These are phyloP conservation scores for Callionymus lyra DNA, from an alignment of 2,113 vertebrate genomes.

Conservation along the genomic window DNA sequence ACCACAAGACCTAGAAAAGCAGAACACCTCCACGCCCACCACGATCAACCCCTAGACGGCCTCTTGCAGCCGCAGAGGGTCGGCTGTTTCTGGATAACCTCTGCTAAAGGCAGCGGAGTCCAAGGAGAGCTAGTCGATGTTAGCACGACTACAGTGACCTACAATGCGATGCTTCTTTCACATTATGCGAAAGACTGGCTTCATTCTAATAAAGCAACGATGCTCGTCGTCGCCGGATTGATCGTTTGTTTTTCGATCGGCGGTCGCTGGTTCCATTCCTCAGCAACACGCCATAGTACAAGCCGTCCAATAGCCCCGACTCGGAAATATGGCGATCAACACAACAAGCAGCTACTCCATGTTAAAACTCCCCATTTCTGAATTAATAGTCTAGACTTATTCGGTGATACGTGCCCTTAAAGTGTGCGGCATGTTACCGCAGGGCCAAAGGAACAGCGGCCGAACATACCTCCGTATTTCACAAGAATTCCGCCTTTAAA, in stretches of 20 bases:
- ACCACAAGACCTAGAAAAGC: neutral
- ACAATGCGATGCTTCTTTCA: neutral
- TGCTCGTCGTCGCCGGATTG: too few species aligned
- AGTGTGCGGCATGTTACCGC: too few species aligned
- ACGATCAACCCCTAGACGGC: neutral
- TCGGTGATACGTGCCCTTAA: too few species aligned
- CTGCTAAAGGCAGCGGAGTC: neutral
- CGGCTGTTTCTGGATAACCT: neutral
- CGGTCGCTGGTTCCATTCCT: too few species aligned
- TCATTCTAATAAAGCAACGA: too few species aligned
- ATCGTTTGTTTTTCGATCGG: neutral
- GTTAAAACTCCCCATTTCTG: conserved; percentile 6
- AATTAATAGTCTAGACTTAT: too few species aligned
- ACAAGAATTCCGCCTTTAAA: conserved; percentile 34
- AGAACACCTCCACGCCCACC: neutral
- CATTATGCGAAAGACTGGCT: neutral
- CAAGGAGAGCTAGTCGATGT: neutral
- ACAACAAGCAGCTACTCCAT: conserved; percentile 53
- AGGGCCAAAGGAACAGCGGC: too few species aligned
- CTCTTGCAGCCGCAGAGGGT: neutral
- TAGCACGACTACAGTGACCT: neutral
- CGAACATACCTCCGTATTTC: conserved; percentile 41
- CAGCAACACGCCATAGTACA: conserved; percentile 25
- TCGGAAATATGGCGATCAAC: conserved; percentile 70
- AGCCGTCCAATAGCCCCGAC: conserved; percentile 39